These are phyloP conservation scores for Dipodomys spectabilis DNA, from an alignment of 2,113 vertebrate species.

Conservation along the genomic window DNA sequence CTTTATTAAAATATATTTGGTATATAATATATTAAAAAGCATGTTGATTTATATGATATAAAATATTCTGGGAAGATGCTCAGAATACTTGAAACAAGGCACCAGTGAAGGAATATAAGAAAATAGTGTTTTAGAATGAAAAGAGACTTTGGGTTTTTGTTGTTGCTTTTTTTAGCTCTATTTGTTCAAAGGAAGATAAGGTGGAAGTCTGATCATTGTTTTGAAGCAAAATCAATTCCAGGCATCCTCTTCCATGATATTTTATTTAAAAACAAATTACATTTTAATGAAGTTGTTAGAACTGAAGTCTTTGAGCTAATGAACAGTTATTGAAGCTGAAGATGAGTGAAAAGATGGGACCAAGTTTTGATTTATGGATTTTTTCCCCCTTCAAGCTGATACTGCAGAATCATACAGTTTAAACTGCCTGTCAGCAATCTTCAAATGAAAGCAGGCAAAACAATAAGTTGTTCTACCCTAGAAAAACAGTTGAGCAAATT, in stretches of 20 bases:
- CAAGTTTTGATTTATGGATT: neutral
- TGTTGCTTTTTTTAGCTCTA: neutral
- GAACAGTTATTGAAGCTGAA: neutral
- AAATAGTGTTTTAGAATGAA: neutral
- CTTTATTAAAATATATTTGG: neutral
- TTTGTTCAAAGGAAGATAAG: too few species aligned
- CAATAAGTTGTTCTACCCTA: too few species aligned
- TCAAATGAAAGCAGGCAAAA: neutral
- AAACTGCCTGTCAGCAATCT: accelerated
- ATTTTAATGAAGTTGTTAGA: neutral
- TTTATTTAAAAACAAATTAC: neutral
- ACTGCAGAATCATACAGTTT: too few species aligned
- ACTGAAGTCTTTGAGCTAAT: neutral
- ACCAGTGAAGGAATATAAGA: neutral
- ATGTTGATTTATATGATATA: neutral
- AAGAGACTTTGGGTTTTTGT: neutral
- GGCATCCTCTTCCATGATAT: neutral
- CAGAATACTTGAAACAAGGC: neutral
- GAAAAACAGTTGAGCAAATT: neutral
- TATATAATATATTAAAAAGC: neutral
- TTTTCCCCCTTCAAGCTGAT: neutral
- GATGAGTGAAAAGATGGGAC: accelerated
- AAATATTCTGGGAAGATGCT: neutral
- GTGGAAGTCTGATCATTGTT: neutral
- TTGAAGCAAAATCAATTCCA: neutral